These are phyloP conservation scores for Brachionus rotundiformis DNA, from an alignment of 1,140 invertebrate genomes.

Conservation along the genomic window DNA sequence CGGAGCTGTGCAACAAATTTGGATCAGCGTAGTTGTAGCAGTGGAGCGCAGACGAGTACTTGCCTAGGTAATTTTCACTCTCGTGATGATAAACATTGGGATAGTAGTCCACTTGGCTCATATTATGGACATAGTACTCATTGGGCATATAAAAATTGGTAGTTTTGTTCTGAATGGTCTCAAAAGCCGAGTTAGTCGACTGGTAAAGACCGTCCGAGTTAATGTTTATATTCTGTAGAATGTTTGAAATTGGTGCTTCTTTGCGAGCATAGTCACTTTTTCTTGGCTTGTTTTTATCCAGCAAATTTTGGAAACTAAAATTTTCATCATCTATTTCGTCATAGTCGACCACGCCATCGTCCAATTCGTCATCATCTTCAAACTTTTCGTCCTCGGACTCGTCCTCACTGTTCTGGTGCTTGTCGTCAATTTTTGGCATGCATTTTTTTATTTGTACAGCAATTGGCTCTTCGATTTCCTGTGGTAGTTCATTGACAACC, in stretches of 20 bases:
- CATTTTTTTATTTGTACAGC: not conserved
- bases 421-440: not conserved
- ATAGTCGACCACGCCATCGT: constrained; percentile 4
- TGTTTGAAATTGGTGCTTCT: not conserved
- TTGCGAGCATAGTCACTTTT: not conserved
- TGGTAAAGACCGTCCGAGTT: constrained; percentile 20
- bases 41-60: not conserved
- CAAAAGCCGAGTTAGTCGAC: constrained; percentile 15
- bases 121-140: not conserved
- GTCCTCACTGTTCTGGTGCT: not conserved
- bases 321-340: constrained; percentile 32
- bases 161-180: not conserved
- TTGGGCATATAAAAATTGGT: not conserved
- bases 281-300: constrained; percentile 10
- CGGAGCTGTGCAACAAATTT: not conserved
- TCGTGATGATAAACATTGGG: not conserved
- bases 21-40: constrained; percentile 7
- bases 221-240: constrained; percentile 32
- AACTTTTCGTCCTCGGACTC: not conserved
- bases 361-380: not conserved
- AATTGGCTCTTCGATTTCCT: not conserved
- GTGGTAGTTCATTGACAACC: not conserved
- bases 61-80: not conserved
- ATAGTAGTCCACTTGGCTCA: constrained; percentile 6
- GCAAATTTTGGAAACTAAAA: constrained; percentile 4